Evolutionary conservation across 1,140 invertebrate genomes (phyloP), one percentile per base, ranked within the genome.

Genomic region (Aphis gossypii): DNA sequence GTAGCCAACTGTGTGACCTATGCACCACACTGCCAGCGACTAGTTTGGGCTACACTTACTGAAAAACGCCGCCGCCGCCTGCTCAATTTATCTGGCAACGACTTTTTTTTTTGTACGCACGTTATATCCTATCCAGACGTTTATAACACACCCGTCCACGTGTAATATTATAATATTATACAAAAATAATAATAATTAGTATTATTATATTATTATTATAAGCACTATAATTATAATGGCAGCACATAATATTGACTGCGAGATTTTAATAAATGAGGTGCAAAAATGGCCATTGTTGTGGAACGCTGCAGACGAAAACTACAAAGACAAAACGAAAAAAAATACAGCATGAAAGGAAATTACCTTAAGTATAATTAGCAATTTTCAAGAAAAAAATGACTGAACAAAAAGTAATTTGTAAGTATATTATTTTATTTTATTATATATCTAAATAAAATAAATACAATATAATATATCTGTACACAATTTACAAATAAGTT

Each of bases 261-360:
- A 41, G 25, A 56, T 56, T 38, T 90, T 56, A 41, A 90, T 90
- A 56, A 90, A 90, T 41, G 88, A 56, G 38, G 51, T 41, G 38
- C 51, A 90, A 90, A 90, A 90, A 90, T 48, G 44, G n/a, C 88
- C 88, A 90, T 90, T 90, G 35, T 90, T 56, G 38, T 54, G 87
- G 87, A 51, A 89, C 87, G 54, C 46, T 48, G 87, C 87, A 38
- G 87, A 89, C 48, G 87, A 54, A 54, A 89, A 89, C 14, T 88
- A 88, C 30, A 88, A 88, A 30, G 87, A 88, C 48, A 88, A 54
- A 88, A 88, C 30, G 30, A 89, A 54, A 89, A 89, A 89, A 89
- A 89, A 89, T 89, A 4, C 87, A 8, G 87, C 87, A 89, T 89
- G 86, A 44, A 0, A n/a, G 44, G 86, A 88, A 25, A 88, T 88